Conservation (phyloP, 1,140 invertebrate genomes). For the Drosophila pseudoobscura region DNA sequence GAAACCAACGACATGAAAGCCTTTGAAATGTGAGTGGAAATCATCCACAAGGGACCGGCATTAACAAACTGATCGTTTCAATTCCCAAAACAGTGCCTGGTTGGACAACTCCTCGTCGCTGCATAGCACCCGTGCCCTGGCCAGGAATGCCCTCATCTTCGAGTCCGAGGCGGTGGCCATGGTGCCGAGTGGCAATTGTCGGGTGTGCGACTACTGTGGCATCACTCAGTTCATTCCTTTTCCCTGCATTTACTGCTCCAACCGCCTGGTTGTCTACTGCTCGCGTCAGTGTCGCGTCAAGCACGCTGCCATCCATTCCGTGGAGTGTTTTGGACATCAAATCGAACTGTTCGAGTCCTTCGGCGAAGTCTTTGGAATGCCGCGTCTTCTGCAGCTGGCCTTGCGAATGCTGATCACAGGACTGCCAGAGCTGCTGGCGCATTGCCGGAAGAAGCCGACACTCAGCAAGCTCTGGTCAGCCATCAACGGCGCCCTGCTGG, state of each 20-base stretch:
- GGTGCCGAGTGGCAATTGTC: conserved; percentile 63
- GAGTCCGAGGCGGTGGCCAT: conserved; percentile 57
- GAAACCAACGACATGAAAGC: conserved; percentile 51
- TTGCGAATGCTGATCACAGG: conserved; percentile 63
- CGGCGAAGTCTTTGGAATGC: conserved; percentile 54
- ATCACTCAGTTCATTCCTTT: conserved; percentile 65
- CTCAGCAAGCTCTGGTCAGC: conserved; percentile 63
- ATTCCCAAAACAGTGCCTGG: conserved; percentile 51
- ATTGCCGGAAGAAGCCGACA: conserved; percentile 67
- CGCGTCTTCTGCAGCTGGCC: conserved; percentile 61
- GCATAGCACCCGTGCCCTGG: conserved; percentile 50
- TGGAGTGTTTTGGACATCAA: conserved; percentile 66
- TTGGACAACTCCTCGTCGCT: conserved; percentile 56
- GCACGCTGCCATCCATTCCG: conserved; percentile 61
- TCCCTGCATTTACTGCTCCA: conserved; percentile 72
- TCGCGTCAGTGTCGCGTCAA: conserved; percentile 64
- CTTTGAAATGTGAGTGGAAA: conserved; percentile 63
- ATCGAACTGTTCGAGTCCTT: conserved; percentile 68
- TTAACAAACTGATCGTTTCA: background rate
- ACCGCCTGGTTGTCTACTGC: conserved; percentile 66
- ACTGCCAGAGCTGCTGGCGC: conserved; percentile 55
- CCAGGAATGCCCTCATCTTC: conserved; percentile 56
- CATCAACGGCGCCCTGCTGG: conserved; percentile 56
- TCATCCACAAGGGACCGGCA: background rate
- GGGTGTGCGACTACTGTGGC: conserved; percentile 65